Evolutionary conservation across 2,888 invertebrate species (phyloP).

Genomic region (Choristoneura rosaceana): DNA sequence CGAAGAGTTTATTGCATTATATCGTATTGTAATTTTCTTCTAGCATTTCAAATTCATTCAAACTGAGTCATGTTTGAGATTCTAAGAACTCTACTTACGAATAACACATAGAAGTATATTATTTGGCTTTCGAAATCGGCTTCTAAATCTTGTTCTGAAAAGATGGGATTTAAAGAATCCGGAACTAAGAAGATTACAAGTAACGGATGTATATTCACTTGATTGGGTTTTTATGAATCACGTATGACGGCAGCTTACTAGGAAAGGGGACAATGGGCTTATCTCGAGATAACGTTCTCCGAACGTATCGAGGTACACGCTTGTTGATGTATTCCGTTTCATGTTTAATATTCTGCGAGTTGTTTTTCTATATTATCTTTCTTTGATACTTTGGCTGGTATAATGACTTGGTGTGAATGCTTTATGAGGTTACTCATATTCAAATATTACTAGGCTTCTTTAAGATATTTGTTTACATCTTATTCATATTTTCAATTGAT

Average conservation of each 20-base stretch:
- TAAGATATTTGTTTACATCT: not conserved
- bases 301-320: constrained; percentile 42
- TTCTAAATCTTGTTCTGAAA: not conserved
- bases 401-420: not conserved
- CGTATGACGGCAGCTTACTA: constrained; percentile 66
- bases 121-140: not conserved
- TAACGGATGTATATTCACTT: constrained; percentile 35
- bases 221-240: constrained; percentile 54
- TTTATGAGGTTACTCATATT: not conserved
- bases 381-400: not conserved
- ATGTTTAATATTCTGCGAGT: not conserved
- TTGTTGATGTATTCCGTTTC: constrained; percentile 25
- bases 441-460: not conserved
- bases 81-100: no score
- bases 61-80: no score
- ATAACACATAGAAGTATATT: no score
- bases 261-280: constrained; percentile 74
- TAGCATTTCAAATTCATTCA: no score
- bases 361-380: not conserved
- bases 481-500: not conserved
- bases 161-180: constrained; percentile 21
- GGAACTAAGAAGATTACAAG: constrained; percentile 48
- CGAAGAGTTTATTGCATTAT: no score
- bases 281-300: constrained; percentile 71
- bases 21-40: no score